These are phyloP conservation scores for Cossypha heuglini DNA, from an alignment of 2,797 vertebrate genomes.

Conservation along the genomic window DNA sequence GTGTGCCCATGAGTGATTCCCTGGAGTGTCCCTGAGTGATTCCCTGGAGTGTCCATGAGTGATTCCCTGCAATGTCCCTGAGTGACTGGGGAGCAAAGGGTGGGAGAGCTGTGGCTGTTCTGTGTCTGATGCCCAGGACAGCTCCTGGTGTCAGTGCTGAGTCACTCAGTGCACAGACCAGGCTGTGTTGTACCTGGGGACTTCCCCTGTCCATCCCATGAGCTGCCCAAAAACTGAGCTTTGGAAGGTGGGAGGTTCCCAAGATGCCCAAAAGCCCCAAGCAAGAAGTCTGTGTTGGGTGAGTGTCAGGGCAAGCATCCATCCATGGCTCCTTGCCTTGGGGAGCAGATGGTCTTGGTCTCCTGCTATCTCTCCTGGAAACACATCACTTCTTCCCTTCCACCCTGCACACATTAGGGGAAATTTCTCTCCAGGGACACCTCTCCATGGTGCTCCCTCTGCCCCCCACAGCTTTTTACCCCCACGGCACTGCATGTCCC, in stretches of 20 bases:
- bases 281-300: rapidly evolving
- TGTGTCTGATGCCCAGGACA: not conserved
- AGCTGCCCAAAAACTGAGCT: not conserved
- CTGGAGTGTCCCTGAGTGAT: not conserved
- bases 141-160: not conserved
- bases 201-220: not conserved
- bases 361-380: not conserved
- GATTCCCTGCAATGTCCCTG: not conserved
- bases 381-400: not conserved
- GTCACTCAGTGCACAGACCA: not conserved
- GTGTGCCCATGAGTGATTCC: not conserved
- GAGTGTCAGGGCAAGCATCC: not conserved
- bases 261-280: not conserved
- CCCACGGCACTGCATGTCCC: rapidly evolving
- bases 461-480: not conserved
- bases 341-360: not conserved
- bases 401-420: not conserved
- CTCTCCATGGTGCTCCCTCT: not conserved
- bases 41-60: not conserved
- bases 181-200: not conserved
- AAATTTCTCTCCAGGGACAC: not conserved
- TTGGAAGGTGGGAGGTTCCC: not conserved
- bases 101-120: not conserved
- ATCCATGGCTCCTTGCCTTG: rapidly evolving
- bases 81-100: not conserved